Evolutionary conservation across 37 sponge, comb jelly and placozoan species (phyloP).

Genomic region (Halisarca cf. caerulea): DNA sequence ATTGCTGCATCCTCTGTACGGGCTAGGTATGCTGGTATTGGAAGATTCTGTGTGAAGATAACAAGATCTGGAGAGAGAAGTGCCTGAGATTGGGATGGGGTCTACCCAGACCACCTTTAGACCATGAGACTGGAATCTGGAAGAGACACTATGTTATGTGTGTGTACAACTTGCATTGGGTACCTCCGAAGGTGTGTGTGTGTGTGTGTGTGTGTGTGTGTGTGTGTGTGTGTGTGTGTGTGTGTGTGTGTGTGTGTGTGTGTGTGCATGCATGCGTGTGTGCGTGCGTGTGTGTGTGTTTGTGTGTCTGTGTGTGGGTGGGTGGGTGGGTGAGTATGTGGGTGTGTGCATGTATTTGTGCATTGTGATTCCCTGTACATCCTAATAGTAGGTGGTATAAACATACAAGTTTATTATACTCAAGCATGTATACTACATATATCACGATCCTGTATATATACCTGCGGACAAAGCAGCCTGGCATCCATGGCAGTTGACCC

Average conservation of each 20-base stretch:
- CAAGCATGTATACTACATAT: too few relatives aligned
- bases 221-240: conserved; percentile 25
- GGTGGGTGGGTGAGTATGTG: neutral
- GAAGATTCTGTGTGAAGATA: conserved; percentile 1
- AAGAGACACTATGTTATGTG: conserved; percentile 42
- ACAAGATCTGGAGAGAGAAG: conserved; percentile 2
- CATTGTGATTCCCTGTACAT: too few relatives aligned
- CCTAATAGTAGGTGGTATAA: too few relatives aligned
- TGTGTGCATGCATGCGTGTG: neutral
- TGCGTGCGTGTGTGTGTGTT: neutral
- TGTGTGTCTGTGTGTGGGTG: neutral
- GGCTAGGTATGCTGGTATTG: too few relatives aligned
- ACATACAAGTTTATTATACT: too few relatives aligned
- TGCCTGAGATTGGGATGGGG: conserved; percentile 16
- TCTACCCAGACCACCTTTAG: conserved; percentile 32
- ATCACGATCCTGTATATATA: too few relatives aligned
- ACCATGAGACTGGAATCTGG: conserved; percentile 40
- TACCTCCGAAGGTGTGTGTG: conserved; percentile 13
- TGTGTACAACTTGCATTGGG: conserved; percentile 27
- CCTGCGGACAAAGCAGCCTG: too few relatives aligned
- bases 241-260: conserved; percentile 19
- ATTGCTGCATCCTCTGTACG: too few relatives aligned
- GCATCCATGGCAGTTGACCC: too few relatives aligned
- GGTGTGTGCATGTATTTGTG: too few relatives aligned
- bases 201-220: conserved; percentile 26